Evolutionary conservation across 2,888 invertebrate genomes (phyloP), one percentile per base, ranked within the genome.

Genomic region (Pyrochroa serraticornis): DNA sequence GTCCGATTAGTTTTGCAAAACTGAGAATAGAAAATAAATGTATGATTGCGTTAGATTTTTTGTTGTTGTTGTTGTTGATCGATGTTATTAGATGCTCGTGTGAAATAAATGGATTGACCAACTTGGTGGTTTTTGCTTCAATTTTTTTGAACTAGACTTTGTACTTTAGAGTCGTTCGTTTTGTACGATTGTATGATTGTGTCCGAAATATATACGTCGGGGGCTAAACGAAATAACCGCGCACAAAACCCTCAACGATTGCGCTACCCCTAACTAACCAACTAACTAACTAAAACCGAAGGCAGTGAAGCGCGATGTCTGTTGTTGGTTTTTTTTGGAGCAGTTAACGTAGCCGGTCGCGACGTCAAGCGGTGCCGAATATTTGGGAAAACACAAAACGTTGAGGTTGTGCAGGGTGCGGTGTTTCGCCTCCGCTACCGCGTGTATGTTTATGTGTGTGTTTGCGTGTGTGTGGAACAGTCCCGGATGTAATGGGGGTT

Each of bases 101-200:
- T 77, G 79, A 78, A 78, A 79, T 70, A 79, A 78, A 79, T 79
- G 79, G 79, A 79, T 79, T 73, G 71, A 69, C 64, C 68, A 61
- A 67, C 61, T 65, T 50, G 42, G 47, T 61, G 52, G 58, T 51
- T 62, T n/a, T 54, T 45, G 38, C 39, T 46, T 57, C 56, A 69
- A 68, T 68, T 68, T n/a, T n/a, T n/a, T 68, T 60, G 65, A 70
- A 69, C 69, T 72, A 70, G 67, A 64, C 62, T 66, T 73, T 73
- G 72, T 71, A 70, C 70, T 68, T 61, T 63, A 52, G 56, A 53
- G 50, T 45, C 52, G 63, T 66, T 67, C 65, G 60, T 63, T 71
- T 67, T 73, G 65, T 70, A 65, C 69, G 68, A 71, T 72, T 66
- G 63, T 65, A 69, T 67, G 65, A 70, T 71, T 70, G 68, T 65